phyloP scores from a whole-genome alignment of 2,113 vertebrate species.

The Caracal caracal region DNA sequence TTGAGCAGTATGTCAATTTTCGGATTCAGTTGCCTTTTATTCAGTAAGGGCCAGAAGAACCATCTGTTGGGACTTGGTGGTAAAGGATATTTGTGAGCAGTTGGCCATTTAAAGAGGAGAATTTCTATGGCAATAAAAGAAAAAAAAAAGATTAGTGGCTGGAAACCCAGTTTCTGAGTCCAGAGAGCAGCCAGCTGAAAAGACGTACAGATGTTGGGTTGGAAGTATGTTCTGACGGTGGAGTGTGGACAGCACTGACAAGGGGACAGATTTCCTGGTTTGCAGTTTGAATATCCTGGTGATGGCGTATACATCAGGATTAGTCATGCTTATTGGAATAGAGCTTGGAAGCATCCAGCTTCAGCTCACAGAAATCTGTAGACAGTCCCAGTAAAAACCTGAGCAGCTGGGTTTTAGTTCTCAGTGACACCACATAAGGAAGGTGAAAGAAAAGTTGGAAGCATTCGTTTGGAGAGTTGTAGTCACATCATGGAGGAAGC shows the following conservation, averaged over 20 bases:
- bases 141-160: neutral
- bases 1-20: neutral
- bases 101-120: neutral
- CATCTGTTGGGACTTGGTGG: neutral
- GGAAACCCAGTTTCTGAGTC: neutral
- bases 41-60: neutral
- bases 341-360: neutral
- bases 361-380: neutral
- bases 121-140: neutral
- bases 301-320: neutral
- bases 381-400: neutral
- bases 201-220: neutral
- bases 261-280: neutral
- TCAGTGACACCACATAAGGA: neutral
- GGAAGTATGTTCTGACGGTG: neutral
- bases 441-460: neutral
- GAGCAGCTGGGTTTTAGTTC: neutral
- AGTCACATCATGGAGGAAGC: neutral
- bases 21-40: neutral
- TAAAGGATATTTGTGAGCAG: neutral
- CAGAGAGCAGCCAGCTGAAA: neutral
- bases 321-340: neutral
- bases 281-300: neutral
- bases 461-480: neutral
- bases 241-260: neutral